phyloP scores from a whole-genome alignment of 2,797 vertebrate genomes.

The Chaenodraco wilsoni region DNA sequence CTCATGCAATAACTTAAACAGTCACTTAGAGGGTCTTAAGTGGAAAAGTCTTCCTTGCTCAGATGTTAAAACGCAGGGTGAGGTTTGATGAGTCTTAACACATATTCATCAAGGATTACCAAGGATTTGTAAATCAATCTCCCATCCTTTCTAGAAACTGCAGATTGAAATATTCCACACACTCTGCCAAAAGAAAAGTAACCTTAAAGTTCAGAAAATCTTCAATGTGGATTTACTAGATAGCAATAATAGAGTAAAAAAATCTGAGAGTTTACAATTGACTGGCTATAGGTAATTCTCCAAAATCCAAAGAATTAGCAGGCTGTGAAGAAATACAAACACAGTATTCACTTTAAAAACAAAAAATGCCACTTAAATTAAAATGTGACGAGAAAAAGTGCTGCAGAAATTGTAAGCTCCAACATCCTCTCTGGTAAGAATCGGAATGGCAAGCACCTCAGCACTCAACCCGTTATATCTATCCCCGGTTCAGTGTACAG shows the following conservation, averaged over 20 bases:
- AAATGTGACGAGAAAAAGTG: slow-evolving; percentile 8
- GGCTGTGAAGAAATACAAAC: background rate
- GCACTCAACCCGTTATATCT: slow-evolving; percentile 58
- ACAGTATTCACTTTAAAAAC: slow-evolving; percentile 5
- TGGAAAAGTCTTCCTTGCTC: slow-evolving; percentile 41
- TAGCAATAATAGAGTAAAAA: background rate
- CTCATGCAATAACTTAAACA: slow-evolving; percentile 37
- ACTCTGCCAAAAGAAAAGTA: background rate
- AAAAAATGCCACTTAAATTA: slow-evolving; percentile 12
- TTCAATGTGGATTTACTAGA: background rate
- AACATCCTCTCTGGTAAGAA: slow-evolving; percentile 44
- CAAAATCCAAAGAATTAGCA: slow-evolving; percentile 11
- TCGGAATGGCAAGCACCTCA: slow-evolving; percentile 50
- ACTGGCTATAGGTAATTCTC: background rate
- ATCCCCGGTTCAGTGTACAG: slow-evolving; percentile 29
- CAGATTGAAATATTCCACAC: slow-evolving; percentile 1
- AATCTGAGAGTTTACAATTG: background rate
- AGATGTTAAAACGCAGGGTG: slow-evolving; percentile 28
- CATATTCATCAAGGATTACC: slow-evolving; percentile 8
- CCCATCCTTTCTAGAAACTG: slow-evolving; percentile 19
- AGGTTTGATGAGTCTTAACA: slow-evolving; percentile 22
- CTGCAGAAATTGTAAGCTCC: slow-evolving; percentile 36
- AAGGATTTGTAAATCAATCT: slow-evolving; percentile 6
- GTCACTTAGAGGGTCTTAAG: slow-evolving; percentile 41
- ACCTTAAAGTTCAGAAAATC: background rate